These are phyloP conservation scores for Gavia stellata DNA, from an alignment of 2,113 vertebrate species.

Conservation along the genomic window DNA sequence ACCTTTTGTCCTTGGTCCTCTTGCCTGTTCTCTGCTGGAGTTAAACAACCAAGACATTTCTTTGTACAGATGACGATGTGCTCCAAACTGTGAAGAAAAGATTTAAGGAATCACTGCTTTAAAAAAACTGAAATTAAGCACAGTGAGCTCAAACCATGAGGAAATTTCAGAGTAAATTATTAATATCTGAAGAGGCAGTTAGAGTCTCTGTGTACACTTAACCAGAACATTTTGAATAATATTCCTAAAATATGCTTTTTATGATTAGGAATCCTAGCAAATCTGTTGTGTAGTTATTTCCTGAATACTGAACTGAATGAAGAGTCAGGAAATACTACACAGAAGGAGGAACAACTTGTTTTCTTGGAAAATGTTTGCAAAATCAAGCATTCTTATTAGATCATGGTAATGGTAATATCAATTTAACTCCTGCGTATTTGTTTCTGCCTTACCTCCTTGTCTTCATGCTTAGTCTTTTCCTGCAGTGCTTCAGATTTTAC, in stretches of 20 bases:
- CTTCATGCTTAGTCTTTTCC: not conserved
- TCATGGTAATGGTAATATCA: not conserved
- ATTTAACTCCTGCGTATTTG: not conserved
- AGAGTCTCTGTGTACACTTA: not conserved
- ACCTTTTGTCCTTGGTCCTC: conserved; percentile 6
- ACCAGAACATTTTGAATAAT: not conserved
- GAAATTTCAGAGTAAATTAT: not conserved
- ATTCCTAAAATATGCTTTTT: not conserved
- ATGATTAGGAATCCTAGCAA: not conserved
- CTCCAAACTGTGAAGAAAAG: not conserved
- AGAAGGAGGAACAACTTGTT: not conserved
- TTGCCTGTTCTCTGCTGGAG: conserved; percentile 1
- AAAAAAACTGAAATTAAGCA: not conserved
- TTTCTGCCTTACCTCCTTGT: not conserved
- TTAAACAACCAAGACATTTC: not conserved
- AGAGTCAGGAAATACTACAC: not conserved
- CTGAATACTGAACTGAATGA: not conserved
- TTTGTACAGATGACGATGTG: not conserved
- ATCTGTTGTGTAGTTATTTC: not conserved
- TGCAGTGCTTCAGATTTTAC: not conserved
- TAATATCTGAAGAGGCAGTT: not conserved
- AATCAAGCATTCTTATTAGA: not conserved
- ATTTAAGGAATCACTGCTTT: not conserved
- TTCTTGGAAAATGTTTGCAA: not conserved
- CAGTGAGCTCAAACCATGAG: not conserved